phyloP scores from a whole-genome alignment of 2,113 vertebrate genomes.

The Zosterops lateralis region DNA sequence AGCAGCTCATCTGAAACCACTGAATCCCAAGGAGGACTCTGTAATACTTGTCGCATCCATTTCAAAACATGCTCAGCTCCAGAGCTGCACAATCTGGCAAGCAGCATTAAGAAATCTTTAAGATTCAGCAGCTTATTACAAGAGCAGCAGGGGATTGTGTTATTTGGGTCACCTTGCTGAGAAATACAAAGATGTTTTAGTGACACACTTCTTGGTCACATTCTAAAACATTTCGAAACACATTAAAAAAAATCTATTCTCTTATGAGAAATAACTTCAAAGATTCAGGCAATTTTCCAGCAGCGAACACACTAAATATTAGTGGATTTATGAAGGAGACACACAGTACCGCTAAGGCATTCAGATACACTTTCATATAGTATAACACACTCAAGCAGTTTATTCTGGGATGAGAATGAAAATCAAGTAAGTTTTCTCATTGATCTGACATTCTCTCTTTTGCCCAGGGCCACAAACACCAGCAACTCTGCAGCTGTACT shows the following conservation, averaged over 20 bases:
- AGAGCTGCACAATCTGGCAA: not conserved
- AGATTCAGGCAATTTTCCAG: not conserved
- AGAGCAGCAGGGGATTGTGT: not conserved
- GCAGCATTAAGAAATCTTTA: not conserved
- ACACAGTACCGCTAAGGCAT: not conserved
- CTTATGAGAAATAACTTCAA: not conserved
- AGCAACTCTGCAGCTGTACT: not conserved
- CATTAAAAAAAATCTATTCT: not conserved
- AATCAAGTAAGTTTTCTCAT: not conserved
- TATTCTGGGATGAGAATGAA: not conserved
- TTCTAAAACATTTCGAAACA: not conserved
- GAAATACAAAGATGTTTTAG: not conserved
- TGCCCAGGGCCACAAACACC: not conserved
- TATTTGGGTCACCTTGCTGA: constrained; percentile 9
- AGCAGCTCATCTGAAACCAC: not conserved
- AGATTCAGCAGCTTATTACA: constrained; percentile 16
- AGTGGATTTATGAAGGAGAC: not conserved
- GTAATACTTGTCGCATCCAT: not conserved
- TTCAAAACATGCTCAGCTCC: not conserved
- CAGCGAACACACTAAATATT: not conserved
- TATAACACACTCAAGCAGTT: not conserved
- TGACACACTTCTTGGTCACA: not conserved
- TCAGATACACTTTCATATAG: not conserved
- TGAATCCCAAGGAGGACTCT: not conserved
- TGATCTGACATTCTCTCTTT: not conserved